Base-by-base conservation (phyloP, 2,797 vertebrate genomes). In the Dendrocincla fuliginosa region DNA sequence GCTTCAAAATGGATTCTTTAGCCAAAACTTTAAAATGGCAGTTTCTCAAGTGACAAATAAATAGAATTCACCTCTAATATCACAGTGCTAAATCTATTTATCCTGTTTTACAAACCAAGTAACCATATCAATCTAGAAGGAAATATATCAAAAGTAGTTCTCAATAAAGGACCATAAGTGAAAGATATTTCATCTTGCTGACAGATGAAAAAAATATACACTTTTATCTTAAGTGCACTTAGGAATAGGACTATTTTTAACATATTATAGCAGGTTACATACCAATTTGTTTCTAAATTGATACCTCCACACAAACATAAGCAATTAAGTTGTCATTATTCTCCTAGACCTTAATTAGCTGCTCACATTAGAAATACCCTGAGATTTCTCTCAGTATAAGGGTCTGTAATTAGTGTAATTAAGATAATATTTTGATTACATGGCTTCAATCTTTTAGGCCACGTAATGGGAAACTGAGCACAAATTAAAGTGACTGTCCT, bases 321-420 rank as follows among this genome's bases (percentile, higher is more conserved):
- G 86, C 76, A 92, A 97, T 97, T 98, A 96, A 50, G 9, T 44
- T 91, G 92, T 93, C 78, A 96, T 95, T 94, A 95, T 64, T 90
- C 83, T 74, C 74, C 84, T 89, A 97, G 95, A 96, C 78, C 95
- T 71, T 97, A 98, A 98, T 98, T 98, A 98, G 93, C 92, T 84
- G 57, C 76, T 98, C 80, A 56, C 92, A 96, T 96, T 97, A 97
- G 95, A 95, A 96, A 95, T 85, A 96, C 71, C 92, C 87, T 89
- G 82, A 96, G 63, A 96, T 97, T 96, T 93, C 83, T 68, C 86
- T 84, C 92, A 59, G 60, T 87, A 49, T 84, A 93, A 95, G 47
- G 89, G 65, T 74, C 90, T 84, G 74, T 97, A 97, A 98, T 98
- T 97, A 97, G 68, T 92, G 84, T 95, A 97, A 98, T 97, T 97